These are phyloP conservation scores for Merluccius polli DNA, from an alignment of 2,797 vertebrate genomes.

Conservation along the genomic window DNA sequence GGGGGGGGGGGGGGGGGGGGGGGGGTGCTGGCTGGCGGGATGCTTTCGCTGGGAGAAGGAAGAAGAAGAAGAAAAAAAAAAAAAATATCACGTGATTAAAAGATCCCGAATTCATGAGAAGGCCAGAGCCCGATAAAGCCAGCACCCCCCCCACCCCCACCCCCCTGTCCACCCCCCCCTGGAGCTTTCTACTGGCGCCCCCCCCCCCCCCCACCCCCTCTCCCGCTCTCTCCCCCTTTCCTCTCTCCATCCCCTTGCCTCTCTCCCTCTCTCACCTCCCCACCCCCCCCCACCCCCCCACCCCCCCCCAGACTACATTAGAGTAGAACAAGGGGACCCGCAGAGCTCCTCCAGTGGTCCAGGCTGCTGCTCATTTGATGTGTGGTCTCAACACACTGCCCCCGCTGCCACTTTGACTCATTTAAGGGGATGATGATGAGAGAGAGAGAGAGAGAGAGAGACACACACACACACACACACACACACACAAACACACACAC, in stretches of 20 bases:
- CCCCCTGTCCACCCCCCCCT: constrained; percentile 44
- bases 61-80: neutral
- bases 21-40: constrained; percentile 10
- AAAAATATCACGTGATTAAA: constrained; percentile 62
- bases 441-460: no score
- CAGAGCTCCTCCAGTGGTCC: constrained; percentile 53
- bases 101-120: constrained; percentile 61
- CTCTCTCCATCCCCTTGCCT: constrained; percentile 14
- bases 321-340: constrained; percentile 49
- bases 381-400: constrained; percentile 31
- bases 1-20: neutral
- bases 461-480: neutral
- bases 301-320: constrained; percentile 41
- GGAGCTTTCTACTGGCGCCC: constrained; percentile 24
- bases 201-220: constrained; percentile 43
- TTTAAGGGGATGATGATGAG: constrained; percentile 60
- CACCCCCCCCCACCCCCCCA: constrained; percentile 1
- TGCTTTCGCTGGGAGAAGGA: constrained; percentile 52
- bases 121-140: constrained; percentile 59
- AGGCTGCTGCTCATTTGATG: constrained; percentile 55
- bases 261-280: constrained; percentile 26
- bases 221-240: constrained; percentile 38
- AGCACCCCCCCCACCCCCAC: constrained; percentile 12
- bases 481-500: neutral
- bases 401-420: constrained; percentile 53